Evolutionary conservation across 2,888 invertebrate genomes (phyloP), one percentile per base, ranked within the genome.

Genomic region (Cosmopolites sordidus): DNA sequence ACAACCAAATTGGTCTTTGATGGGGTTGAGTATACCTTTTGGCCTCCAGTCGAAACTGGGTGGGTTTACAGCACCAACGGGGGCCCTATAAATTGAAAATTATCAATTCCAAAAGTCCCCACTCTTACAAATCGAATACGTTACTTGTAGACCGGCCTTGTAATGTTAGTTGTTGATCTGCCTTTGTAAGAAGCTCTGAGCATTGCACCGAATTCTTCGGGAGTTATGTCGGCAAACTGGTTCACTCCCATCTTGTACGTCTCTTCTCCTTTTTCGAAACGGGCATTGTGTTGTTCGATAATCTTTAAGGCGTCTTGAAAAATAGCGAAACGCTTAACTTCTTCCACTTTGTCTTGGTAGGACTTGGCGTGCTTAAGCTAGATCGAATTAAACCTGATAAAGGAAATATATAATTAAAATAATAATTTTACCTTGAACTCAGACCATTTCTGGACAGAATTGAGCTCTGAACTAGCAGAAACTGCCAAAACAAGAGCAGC

Each of bases 141-240:
- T 33, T 33, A 33, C 33, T 33, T 5, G 33, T 33, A 33, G 3
- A 33, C 33, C 3, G 33, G 8, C 3, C 33, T 5, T 4, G 33
- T 33, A n/a, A 5, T 11, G 27, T 27, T 27, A 9, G 9, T 9
- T 5, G 5, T 27, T 11, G 33, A 11, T 33, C n/a, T 33, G 4
- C 12, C 5, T n/a, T 33, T 33, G 33, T 33, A 33, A 12, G 33
- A 33, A 3, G 11, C n/a, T n/a, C 33, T 33, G 33, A 33, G 33
- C 33, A 33, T 33, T 3, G 33, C 33, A 6, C 12, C 44, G 16
- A 50, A 50, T 16, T 58, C 58, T 42, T 54, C 54, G 29, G 17
- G n/a, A 8, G 51, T 48, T 42, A 58, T 38, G 41, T 58, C 58
- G n/a, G 58, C 48, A 30, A 58, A 58, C 43, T 51, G 40, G 11